Conservation (phyloP, 2,113 vertebrate species). For the Chaetodon trifascialis region DNA sequence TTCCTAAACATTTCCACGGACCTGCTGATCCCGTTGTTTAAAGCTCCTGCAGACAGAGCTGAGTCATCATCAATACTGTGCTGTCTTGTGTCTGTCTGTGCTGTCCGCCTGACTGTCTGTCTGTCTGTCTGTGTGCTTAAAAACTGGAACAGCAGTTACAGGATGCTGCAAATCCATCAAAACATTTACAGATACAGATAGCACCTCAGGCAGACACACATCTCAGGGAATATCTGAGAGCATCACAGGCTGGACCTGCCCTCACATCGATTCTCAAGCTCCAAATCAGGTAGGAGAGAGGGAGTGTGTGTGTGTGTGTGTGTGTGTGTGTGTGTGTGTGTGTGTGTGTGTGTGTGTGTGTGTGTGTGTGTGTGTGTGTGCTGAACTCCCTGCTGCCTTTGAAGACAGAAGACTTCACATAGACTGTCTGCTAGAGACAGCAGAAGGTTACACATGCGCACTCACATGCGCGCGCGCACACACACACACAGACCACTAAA, state of each 20-base stretch:
- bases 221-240: slow-evolving; percentile 66
- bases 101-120: not conserved
- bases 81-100: not conserved
- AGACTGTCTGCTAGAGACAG: slow-evolving; percentile 29
- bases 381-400: slow-evolving; percentile 44
- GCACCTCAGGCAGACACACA: slow-evolving; percentile 66
- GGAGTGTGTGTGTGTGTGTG: not conserved
- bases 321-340: slow-evolving; percentile 14
- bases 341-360: not conserved
- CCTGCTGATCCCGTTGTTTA: not conserved
- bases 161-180: slow-evolving; percentile 64
- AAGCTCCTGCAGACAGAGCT: slow-evolving; percentile 8
- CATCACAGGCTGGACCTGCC: slow-evolving; percentile 61
- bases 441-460: slow-evolving; percentile 12
- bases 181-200: slow-evolving; percentile 70
- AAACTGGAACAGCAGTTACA: slow-evolving; percentile 56
- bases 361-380: slow-evolving; percentile 8
- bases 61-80: slow-evolving; percentile 3
- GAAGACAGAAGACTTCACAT: slow-evolving; percentile 49
- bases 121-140: slow-evolving; percentile 30
- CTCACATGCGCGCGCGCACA: slow-evolving; percentile 10
- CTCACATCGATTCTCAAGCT: slow-evolving; percentile 59
- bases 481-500: not conserved
- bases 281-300: slow-evolving; percentile 35
- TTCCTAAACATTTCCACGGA: not conserved